Evolutionary conservation across 1,140 invertebrate species (phyloP).

Genomic region (Geopemphigus sp.): DNA sequence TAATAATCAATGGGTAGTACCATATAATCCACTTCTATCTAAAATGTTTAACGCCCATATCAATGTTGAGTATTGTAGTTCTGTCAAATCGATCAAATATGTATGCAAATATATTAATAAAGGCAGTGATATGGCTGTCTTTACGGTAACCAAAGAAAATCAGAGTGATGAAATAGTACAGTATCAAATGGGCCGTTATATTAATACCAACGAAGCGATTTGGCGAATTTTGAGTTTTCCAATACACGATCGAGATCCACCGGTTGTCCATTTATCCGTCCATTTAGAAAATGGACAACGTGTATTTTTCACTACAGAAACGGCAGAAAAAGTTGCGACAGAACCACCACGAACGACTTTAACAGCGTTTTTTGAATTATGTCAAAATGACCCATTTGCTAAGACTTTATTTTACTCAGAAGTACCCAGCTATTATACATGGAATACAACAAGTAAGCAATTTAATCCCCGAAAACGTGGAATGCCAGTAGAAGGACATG

Average conservation of each 20-base stretch:
- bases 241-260: constrained; percentile 55
- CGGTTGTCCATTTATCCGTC: constrained; percentile 53
- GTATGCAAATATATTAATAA: constrained; percentile 58
- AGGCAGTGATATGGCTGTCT: constrained; percentile 51
- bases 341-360: too few species aligned
- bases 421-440: neutral
- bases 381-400: neutral
- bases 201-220: constrained; percentile 55
- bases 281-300: neutral
- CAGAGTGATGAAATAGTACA: constrained; percentile 55
- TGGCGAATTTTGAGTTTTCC: constrained; percentile 56
- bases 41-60: constrained; percentile 55
- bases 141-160: constrained; percentile 42
- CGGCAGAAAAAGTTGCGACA: neutral
- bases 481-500: too few species aligned
- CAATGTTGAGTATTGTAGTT: constrained; percentile 56
- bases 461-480: too few species aligned
- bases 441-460: neutral
- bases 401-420: neutral
- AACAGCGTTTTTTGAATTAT: neutral
- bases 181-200: constrained; percentile 55
- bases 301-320: neutral
- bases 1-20: constrained; percentile 57
- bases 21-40: constrained; percentile 55
- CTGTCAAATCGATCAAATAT: constrained; percentile 57